A percentile compares a stretch with the other conserved stretches of the same genome.
phyloP scores from a whole-genome alignment of 1,140 invertebrate species.

The Tribolium madens region DNA sequence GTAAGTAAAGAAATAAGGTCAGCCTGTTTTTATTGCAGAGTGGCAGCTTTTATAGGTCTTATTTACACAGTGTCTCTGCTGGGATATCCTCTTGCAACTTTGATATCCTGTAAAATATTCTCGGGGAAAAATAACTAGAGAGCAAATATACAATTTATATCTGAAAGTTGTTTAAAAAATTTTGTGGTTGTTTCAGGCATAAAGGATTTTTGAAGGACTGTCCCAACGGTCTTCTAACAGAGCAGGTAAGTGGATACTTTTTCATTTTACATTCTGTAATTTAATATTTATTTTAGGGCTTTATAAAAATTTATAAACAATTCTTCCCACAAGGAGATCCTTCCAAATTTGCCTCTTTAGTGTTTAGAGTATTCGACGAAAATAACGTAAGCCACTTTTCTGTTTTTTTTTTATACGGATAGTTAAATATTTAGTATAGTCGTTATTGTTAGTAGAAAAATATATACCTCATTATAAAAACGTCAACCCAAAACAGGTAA shows the following conservation, averaged over 20 bases:
- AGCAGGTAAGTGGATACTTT: constrained; percentile 78
- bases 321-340: constrained; percentile 99
- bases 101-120: not conserved
- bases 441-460: not conserved
- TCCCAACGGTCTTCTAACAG: constrained; percentile 90
- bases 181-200: constrained; percentile 76
- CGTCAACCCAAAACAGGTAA: not conserved
- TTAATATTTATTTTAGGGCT: constrained; percentile 80
- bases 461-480: not conserved
- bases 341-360: constrained; percentile 95
- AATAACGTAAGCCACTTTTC: constrained; percentile 87
- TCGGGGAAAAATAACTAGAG: not conserved
- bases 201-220: constrained; percentile 96
- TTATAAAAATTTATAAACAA: constrained; percentile 99
- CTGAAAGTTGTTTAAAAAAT: not conserved
- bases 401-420: not conserved
- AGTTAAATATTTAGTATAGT: too few relatives aligned
- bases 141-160: not conserved
- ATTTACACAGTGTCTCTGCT: not conserved
- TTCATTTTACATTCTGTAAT: not conserved
- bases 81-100: not conserved
- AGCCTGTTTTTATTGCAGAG: not conserved
- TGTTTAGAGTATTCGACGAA: constrained; percentile 98
- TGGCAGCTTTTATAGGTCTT: not conserved
- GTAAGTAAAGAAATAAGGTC: not conserved